Evolutionary conservation across 2,888 invertebrate species (phyloP), one percentile per base, ranked within the genome.

Genomic region (Philhelius pedissequus): DNA sequence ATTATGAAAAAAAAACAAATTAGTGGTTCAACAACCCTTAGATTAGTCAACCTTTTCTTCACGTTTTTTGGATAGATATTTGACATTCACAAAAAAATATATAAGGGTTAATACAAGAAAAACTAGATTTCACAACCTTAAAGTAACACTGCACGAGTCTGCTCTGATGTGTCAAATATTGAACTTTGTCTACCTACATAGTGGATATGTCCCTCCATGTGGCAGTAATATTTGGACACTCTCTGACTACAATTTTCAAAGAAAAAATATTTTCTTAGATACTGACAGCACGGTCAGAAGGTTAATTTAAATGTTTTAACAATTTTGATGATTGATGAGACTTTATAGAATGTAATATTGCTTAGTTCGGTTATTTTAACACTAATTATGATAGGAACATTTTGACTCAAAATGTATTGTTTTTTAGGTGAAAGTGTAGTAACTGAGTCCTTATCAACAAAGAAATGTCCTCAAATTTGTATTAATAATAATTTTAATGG

Each of bases 151-250:
- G 25, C 66, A 68, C 68, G 43, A 68, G 66, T 74, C 15, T 50
- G 66, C 58, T 68, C 43, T 4, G 15, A 35, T 60, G 45, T 62
- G 79, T 75, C 68, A 54, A 32, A 66, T 70, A 64, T 79, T 83
- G 83, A 83, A 83, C 83, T 83, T 48, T 64, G 50, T 22, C 20
- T 18, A 27, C 11, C 20, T 18, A 27, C 11, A 40, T 27, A 9
- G 1, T 50, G 38, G 35, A 52, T n/a, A 22, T 43, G n/a, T n/a
- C 15, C 66, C 79, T 58, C 22, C 18, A 30, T 54, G 60, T 64
- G 64, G 58, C 3, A 56, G 62, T 35, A 83, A 79, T 83, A 83
- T 83, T 83, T 79, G 45, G 83, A 83, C 83, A 83, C 15, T 30
- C 13, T 62, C 13, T 38, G 9, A 22, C 13, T 20, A 11, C 20